phyloP scores from a whole-genome alignment of 2,888 invertebrate genomes.

The Noctua pronuba region DNA sequence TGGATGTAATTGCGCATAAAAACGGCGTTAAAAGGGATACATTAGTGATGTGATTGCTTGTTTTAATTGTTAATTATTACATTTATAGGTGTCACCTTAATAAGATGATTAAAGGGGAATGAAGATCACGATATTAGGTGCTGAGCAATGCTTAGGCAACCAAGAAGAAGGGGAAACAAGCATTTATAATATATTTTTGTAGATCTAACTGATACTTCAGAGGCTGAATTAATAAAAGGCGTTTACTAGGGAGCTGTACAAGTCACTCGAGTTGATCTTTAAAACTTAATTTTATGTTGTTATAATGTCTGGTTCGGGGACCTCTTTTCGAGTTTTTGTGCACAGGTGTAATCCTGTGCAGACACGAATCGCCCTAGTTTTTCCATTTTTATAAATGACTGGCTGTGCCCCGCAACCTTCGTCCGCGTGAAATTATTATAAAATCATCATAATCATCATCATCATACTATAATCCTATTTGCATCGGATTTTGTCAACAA shows the following conservation, averaged over 20 bases:
- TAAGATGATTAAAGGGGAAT: neutral
- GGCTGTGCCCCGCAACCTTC: too few relatives aligned
- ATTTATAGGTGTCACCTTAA: slow-evolving; percentile 18
- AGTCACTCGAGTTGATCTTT: neutral
- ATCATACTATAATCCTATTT: too few relatives aligned
- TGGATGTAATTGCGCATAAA: slow-evolving; percentile 36
- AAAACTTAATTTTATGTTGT: neutral
- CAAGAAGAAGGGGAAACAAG: too few relatives aligned
- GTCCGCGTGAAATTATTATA: too few relatives aligned
- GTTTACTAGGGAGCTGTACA: neutral
- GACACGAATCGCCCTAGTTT: neutral
- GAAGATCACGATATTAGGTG: neutral
- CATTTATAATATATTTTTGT: neutral
- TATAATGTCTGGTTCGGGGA: neutral
- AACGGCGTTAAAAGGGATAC: slow-evolving; percentile 29
- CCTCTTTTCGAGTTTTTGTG: neutral
- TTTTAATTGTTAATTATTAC: slow-evolving; percentile 18
- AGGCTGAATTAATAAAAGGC: neutral
- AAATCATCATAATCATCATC: too few relatives aligned
- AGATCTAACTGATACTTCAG: neutral
- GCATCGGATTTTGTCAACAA: too few relatives aligned
- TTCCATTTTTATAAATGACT: neutral
- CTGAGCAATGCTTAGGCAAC: neutral
- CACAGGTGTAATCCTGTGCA: neutral
- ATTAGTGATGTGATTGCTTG: slow-evolving; percentile 25